Base-by-base conservation (phyloP, 1,140 invertebrate genomes). In the Sinonovacula constricta region DNA sequence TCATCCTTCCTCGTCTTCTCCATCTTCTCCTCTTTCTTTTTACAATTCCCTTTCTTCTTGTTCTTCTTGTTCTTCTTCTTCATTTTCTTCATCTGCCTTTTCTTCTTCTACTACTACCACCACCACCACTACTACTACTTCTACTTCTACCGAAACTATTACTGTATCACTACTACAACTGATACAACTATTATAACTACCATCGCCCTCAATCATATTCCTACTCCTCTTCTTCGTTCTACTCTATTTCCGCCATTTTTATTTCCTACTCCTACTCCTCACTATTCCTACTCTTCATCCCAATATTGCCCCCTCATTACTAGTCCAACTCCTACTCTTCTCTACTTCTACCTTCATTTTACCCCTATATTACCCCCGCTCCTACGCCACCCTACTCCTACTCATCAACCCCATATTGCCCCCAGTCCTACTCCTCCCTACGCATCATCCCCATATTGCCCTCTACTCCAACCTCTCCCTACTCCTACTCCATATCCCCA, bases 1-100 rank as follows among this genome's bases (percentile, higher is more conserved):
- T 33, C 15, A 7, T 39, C 39, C 26, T 36, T 28, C 24, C 26
- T 63, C 31, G 18, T 18, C 72, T 76, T 22, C 72, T 68, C 51
- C 33, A 68, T 24, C 63, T 76, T n/a, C 63, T 69, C 1, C 74
- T 77, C 1, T 33, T 69, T 30, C 26, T 77, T 54, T n/a, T 77
- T 22, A 49, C 57, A 22, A 45, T 77, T 18, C 74, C 34, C 15
- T 30, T 56, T 33, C 51, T 54, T 18, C 74, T 54, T 28, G 63
- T 54, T 28, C 63, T 54, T 22, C 62, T 68, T 18, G 39, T 51
- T 28, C 63, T 56, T 33, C 62, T 76, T 28, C 62, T 76, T 3
- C 51, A 53, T 18, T 49, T 76, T 28, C 63, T 68, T 28, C 74
- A 68, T 4, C 74, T 53, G n/a, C 62, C 69, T 1, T 18, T 54